These are phyloP conservation scores for Pachypanchax playfairii DNA, from an alignment of 2,113 vertebrate genomes.

Conservation along the genomic window DNA sequence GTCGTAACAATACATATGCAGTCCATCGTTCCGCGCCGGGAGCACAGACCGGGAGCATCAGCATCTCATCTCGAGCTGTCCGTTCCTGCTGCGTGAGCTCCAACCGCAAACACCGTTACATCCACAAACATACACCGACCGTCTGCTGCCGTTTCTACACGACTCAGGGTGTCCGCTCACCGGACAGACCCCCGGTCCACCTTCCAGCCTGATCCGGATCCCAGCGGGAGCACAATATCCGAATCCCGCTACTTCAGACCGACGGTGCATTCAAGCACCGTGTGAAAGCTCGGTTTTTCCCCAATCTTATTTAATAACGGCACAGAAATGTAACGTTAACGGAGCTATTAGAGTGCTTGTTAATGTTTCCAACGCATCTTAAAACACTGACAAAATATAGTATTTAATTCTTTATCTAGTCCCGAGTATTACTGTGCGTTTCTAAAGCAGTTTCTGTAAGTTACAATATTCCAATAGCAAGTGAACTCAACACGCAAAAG, in stretches of 20 bases:
- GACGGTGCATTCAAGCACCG: background rate
- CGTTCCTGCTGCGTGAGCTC: conserved; percentile 29
- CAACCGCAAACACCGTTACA: background rate
- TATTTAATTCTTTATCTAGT: too few relatives aligned
- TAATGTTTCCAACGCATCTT: background rate
- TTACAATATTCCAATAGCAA: background rate
- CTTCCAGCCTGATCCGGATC: conserved; percentile 25
- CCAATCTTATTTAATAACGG: background rate
- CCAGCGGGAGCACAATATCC: conserved; percentile 16
- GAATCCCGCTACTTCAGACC: background rate
- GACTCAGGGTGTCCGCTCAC: conserved; percentile 14
- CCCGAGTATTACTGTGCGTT: too few relatives aligned
- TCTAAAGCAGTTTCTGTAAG: background rate
- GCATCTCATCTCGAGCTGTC: conserved; percentile 60
- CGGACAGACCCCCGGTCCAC: conserved; percentile 37
- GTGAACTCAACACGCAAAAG: background rate
- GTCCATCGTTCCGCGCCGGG: conserved; percentile 85
- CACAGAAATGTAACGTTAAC: background rate
- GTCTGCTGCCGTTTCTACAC: background rate
- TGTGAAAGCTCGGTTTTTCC: conserved; percentile 11
- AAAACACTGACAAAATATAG: background rate
- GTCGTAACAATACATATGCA: conserved; percentile 94
- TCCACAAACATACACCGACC: background rate
- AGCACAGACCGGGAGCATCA: conserved; percentile 75
- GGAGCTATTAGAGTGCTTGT: background rate